These are phyloP conservation scores for Argopecten irradians DNA, from an alignment of 1,140 invertebrate genomes.

Conservation along the genomic window DNA sequence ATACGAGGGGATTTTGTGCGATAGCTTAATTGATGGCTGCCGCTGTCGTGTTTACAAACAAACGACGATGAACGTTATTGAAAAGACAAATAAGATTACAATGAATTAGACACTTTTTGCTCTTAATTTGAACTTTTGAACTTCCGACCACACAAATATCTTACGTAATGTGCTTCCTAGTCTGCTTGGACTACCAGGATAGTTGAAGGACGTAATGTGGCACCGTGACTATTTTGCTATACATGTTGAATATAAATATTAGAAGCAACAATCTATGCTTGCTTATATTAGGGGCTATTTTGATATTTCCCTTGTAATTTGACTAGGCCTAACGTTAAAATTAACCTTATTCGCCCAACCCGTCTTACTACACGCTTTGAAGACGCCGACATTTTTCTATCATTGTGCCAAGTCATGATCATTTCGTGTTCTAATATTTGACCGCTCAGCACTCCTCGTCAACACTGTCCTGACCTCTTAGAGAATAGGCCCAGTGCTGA, in stretches of 20 bases:
- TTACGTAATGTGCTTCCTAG: background rate
- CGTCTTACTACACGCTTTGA: no score
- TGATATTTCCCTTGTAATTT: no score
- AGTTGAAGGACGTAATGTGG: background rate
- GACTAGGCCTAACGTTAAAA: no score
- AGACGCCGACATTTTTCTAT: background rate
- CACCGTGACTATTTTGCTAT: no score
- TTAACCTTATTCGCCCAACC: no score
- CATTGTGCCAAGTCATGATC: background rate
- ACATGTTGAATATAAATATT: no score
- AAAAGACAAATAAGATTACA: background rate
- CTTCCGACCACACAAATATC: conserved; percentile 35
- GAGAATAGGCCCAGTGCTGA: no score
- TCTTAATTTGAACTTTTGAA: conserved; percentile 47
- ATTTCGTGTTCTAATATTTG: background rate
- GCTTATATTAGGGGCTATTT: no score
- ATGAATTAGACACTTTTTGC: background rate
- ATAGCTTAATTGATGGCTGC: conserved; percentile 9
- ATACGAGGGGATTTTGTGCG: background rate
- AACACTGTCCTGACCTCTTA: no score
- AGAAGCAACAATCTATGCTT: no score
- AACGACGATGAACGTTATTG: background rate
- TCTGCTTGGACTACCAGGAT: background rate
- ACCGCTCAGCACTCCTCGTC: no score
- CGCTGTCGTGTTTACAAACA: conserved; percentile 7